Base-by-base conservation (phyloP, 2,113 vertebrate genomes). In the Ursus arctos region DNA sequence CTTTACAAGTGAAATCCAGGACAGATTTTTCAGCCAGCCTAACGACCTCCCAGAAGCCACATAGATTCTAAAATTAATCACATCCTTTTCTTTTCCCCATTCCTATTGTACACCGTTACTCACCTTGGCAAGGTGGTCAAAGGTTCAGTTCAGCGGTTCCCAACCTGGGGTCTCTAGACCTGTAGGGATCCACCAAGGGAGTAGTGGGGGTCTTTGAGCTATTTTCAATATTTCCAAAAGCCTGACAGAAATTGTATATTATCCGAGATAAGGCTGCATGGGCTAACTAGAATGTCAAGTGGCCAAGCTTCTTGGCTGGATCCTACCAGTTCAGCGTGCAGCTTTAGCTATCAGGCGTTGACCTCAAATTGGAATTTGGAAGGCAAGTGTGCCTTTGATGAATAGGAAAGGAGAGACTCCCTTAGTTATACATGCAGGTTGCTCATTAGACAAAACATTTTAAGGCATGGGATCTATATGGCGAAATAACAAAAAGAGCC, bases 211-310 rank as follows among this genome's bases (percentile, higher is more conserved):
- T 80, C 92, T 94, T 93, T 88, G 95, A 97, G 94, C 67, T 93
- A 81, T 88, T 97, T 98, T 93, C 92, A 93, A 49, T 91, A 88
- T 93, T 97, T 96, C 81, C 57, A 61, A 91, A 94, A 94, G 85
- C 88, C 79, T 80, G 76, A 80, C 85, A 81, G 74, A 88, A 77
- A 69, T 51, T 76, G 63, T 88, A 4, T 69, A 79, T 96, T 80
- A 87, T 83, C 86, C 11, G 1, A 76, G 86, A 85, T 77, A 88
- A 97, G 63, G 47, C 94, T 69, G 11, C 77, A 74, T 33, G 88
- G 63, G 63, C 69, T 76, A 81, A 67, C 85, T 76, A 31, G 55
- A 81, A 96, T 91, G 61, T 84, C 95, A 97, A 76, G 40, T 51
- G 51, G 24, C 86, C 88, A 49, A 55, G 80, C 57, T 87, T 86